Base-by-base conservation (phyloP, 2,888 invertebrate genomes). In the Ophion slaviceki region DNA sequence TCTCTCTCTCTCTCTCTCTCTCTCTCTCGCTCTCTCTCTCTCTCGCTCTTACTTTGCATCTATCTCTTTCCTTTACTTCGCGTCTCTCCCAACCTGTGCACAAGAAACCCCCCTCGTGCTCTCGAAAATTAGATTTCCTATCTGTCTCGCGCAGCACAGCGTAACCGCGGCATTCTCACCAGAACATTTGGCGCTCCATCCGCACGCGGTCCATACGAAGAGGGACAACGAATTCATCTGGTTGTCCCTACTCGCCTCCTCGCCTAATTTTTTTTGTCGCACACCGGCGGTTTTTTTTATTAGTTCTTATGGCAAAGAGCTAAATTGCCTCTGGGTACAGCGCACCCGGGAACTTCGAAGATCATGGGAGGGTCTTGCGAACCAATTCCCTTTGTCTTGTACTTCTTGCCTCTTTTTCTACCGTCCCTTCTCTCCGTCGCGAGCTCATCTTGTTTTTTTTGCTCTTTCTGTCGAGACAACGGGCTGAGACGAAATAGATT, bases 101-200 rank as follows among this genome's bases (percentile, higher is more conserved):
- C 88, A 67, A 79, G 84, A 82, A 87, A 88, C 89, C 86, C 89
- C 86, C 88, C 88, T 85, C 86, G 74, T 75, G 85, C 85, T 86
- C 85, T 82, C 87, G 89, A 90, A 92, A 93, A 93, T 93, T 93
- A 92, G 93, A 93, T 92, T 94, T 94, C 95, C 93, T 92, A 92
- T 93, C 93, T 92, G 89, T 94, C 95, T 91, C 91, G 88, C 87
- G 89, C 90, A 91, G 86, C 80, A 79, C 78, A 78, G 57, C 77
- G 85, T 59, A 74, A 70, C 70, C 86, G 85, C 84, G 78, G 62
- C 47, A 61, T 61, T 67, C 70, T 67, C 68, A 79, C 79, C 75
- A 72, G 74, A 61, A 57, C 93, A 77, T 71, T 77, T 36, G 11
- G 40, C 14, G 36, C 71, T 24, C 47, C 61, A 72, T 61, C 71